Evolutionary conservation across 2,113 vertebrate genomes (phyloP).

Genomic region (Aplodontia rufa): DNA sequence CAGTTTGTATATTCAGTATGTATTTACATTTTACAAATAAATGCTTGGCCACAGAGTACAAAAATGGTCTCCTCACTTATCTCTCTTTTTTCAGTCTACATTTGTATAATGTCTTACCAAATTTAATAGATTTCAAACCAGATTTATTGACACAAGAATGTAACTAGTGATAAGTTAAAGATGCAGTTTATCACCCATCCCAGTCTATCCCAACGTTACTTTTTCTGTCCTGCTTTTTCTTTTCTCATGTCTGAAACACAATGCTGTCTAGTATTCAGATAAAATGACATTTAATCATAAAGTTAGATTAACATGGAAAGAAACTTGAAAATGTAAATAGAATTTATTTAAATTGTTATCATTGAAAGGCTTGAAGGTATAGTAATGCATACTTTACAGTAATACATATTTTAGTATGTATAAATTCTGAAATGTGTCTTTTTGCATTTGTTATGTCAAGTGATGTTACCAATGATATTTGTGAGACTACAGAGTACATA

Average conservation of each 20-base stretch:
- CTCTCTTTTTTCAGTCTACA: not conserved
- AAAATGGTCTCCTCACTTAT: not conserved
- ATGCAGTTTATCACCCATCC: not conserved
- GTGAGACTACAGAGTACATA: not conserved
- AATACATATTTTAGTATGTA: not conserved
- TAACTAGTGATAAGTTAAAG: not conserved
- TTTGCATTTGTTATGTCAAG: not conserved
- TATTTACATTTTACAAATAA: not conserved
- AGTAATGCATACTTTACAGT: not conserved
- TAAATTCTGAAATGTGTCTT: not conserved
- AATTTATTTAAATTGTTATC: not conserved
- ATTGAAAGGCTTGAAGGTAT: not conserved
- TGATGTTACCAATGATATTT: not conserved
- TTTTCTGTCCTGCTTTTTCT: not conserved
- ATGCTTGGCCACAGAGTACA: not conserved
- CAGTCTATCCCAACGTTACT: not conserved
- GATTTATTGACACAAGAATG: fast-evolving
- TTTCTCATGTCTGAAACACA: not conserved
- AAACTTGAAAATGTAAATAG: no score
- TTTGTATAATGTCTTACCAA: not conserved
- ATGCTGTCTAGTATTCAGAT: not conserved
- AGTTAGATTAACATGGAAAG: not conserved
- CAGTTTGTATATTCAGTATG: not conserved
- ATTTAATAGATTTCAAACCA: not conserved
- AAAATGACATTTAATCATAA: not conserved